Conservation (phyloP, 2,113 vertebrate genomes). For the Sterna hirundo region DNA sequence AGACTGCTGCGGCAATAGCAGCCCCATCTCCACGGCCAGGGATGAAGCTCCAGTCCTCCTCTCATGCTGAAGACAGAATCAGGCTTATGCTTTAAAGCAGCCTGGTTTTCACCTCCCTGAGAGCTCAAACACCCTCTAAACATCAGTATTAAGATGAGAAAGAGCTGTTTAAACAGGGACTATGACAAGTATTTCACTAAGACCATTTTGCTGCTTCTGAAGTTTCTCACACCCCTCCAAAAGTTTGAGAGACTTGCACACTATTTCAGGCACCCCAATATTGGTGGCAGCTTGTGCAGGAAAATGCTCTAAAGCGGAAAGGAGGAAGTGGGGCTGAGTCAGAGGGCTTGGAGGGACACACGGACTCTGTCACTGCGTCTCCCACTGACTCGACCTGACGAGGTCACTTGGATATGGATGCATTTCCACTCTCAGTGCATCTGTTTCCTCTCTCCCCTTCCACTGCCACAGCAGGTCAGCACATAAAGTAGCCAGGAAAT, state of each 20-base stretch:
- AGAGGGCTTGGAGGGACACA: neutral
- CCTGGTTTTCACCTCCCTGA: constrained; percentile 5
- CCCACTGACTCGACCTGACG: neutral
- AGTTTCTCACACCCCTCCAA: neutral
- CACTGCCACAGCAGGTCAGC: neutral
- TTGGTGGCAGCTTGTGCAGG: neutral
- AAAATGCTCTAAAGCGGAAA: neutral
- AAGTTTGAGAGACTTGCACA: neutral
- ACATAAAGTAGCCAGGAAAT: constrained; percentile 15
- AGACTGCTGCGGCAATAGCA: neutral
- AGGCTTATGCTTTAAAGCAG: constrained; percentile 1
- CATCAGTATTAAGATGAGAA: neutral
- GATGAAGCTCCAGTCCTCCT: neutral
- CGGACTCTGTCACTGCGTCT: fast-evolving
- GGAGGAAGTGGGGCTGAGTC: neutral
- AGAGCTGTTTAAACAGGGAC: neutral
- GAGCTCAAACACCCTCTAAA: neutral
- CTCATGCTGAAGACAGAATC: neutral
- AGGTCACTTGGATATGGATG: constrained; percentile 12
- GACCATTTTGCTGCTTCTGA: neutral
- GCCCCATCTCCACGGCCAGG: neutral
- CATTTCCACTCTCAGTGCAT: constrained; percentile 10
- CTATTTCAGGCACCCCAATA: neutral
- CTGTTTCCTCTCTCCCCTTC: constrained; percentile 43
- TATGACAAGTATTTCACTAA: neutral